Conservation (phyloP, 1,140 invertebrate species). For the Protaetia brevitarsis region DNA sequence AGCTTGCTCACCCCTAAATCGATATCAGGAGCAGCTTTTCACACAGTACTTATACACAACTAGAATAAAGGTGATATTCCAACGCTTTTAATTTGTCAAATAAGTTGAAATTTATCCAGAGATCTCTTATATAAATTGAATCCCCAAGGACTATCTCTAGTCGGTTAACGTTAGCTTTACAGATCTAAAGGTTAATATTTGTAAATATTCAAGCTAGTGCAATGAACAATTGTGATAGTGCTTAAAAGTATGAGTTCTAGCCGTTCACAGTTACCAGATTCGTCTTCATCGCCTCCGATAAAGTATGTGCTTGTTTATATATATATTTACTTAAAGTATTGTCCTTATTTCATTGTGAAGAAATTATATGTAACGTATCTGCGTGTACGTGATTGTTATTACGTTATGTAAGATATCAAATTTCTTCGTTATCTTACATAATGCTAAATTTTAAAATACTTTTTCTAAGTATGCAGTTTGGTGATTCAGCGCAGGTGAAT, state of each 20-base stretch:
- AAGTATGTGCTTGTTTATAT: slow-evolving; percentile 42
- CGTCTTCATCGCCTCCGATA: slow-evolving; percentile 55
- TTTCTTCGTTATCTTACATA: background rate
- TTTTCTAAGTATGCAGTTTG: slow-evolving; percentile 52
- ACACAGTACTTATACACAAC: background rate
- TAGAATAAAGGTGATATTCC: background rate
- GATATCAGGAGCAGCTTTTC: background rate
- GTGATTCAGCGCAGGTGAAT: slow-evolving; percentile 51
- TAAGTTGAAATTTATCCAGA: too few relatives aligned
- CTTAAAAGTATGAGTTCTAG: slow-evolving; percentile 32
- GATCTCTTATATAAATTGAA: background rate
- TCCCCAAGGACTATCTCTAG: background rate
- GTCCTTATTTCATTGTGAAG: too few relatives aligned
- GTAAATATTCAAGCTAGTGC: background rate
- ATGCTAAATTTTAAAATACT: background rate
- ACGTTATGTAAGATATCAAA: too few relatives aligned
- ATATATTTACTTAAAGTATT: background rate
- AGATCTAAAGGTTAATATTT: background rate
- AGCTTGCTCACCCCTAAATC: background rate
- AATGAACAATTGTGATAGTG: background rate
- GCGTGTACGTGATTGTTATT: too few relatives aligned
- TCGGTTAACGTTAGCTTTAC: background rate
- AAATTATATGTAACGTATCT: too few relatives aligned
- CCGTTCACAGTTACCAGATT: slow-evolving; percentile 52
- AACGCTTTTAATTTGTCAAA: too few relatives aligned